These are phyloP conservation scores for Clarias pachynema DNA, from an alignment of 2,797 vertebrate species.

Conservation along the genomic window DNA sequence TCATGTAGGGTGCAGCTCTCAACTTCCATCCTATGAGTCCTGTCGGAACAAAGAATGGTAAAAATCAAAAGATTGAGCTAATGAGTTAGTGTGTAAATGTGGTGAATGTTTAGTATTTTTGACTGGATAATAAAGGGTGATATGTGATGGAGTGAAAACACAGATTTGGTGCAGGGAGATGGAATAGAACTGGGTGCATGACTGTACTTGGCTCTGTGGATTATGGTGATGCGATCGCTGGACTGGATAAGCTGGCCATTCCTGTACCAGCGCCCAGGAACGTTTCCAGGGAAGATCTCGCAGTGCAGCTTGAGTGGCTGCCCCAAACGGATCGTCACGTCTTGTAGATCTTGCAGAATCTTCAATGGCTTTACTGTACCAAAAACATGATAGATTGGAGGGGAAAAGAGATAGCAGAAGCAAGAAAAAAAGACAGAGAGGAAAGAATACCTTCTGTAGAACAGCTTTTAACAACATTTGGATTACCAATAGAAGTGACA, in stretches of 20 bases:
- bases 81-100: neutral
- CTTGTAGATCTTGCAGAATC: slow-evolving; percentile 85
- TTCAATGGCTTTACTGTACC: slow-evolving; percentile 91
- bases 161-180: neutral
- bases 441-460: neutral
- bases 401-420: neutral
- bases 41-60: slow-evolving; percentile 56
- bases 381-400: neutral
- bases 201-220: slow-evolving; percentile 88
- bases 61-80: neutral
- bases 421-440: neutral
- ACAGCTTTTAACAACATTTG: neutral
- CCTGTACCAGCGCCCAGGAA: slow-evolving; percentile 94
- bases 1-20: slow-evolving; percentile 82
- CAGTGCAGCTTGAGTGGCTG: slow-evolving; percentile 91
- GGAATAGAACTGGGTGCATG: neutral
- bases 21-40: slow-evolving; percentile 89
- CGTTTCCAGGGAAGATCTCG: slow-evolving; percentile 89
- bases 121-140: neutral
- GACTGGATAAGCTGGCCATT: slow-evolving; percentile 91
- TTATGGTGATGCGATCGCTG: slow-evolving; percentile 85
- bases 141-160: neutral
- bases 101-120: neutral
- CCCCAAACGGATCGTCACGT: slow-evolving; percentile 84
- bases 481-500: neutral